Base-by-base conservation (phyloP, 2,797 vertebrate species). In the Psittacula derbiana region DNA sequence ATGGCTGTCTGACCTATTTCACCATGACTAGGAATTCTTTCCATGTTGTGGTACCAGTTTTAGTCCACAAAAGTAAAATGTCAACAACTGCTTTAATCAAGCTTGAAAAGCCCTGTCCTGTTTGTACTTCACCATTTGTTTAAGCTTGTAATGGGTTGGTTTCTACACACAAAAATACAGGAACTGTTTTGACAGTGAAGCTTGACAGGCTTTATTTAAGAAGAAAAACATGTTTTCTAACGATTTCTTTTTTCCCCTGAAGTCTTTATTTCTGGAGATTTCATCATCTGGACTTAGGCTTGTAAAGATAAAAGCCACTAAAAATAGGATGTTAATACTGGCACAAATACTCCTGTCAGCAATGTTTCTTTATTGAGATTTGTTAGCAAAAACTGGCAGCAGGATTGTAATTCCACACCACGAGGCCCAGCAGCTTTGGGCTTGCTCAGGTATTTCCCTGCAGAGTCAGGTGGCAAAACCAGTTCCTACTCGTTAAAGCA, bases 271-370 rank as follows among this genome's bases (percentile, higher is more conserved):
- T 88, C 74, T 92, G 58, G 72, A 73, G 28, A 81, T 81, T 79
- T 92, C 80, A 69, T 80, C 60, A 88, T 81, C 85, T 73, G 71
- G 72, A 74, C 80, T 86, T 47, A 33, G 46, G 58, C 67, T 93
- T 41, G 60, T 52, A 73, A 92, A 91, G 83, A 91, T 58, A 86
- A 93, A 92, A 91, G 75, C 23, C 60, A 52, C 89, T 73, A 91
- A 92, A 88, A 93, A 88, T 61, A 90, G 44, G 13, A 87, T 73
- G 74, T 62, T 94, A 90, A 93, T 66, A 66, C 50, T 94, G 78
- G 93, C 86, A 91, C 74, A 64, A 82, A 67, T 36, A 60, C 24
- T 64, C 74, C 62, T 1, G 4, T 84, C 80, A 60, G 79, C 61
- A 53, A 36, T 2, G 27, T 74, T 90, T 60, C 81, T 80, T 91